Evolutionary conservation across 2,113 vertebrate species (phyloP).

Genomic region (Melanerpes formicivorus): DNA sequence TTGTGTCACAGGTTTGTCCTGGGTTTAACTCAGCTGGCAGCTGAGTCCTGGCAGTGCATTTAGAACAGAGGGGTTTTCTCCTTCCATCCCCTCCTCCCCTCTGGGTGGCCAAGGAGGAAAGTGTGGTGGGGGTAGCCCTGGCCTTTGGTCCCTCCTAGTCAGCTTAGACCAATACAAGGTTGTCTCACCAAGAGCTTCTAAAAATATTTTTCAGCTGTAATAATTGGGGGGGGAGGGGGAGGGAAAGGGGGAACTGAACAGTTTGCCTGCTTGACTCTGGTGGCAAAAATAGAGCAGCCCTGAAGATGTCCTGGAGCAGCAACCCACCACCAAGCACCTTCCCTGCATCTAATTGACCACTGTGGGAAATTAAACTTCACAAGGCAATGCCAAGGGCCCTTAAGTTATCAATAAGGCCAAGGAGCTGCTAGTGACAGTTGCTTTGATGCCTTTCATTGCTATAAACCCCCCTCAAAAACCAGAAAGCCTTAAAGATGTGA

Average conservation of each 20-base stretch:
- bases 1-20: neutral
- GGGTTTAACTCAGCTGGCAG: too few species aligned
- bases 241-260: neutral
- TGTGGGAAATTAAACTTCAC: constrained; percentile 73
- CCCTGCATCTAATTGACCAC: constrained; percentile 59
- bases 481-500: neutral
- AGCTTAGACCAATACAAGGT: too few species aligned
- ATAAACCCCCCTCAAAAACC: neutral
- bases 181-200: neutral
- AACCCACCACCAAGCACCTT: neutral
- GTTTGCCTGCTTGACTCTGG: neutral
- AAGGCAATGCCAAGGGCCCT: constrained; percentile 29
- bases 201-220: neutral
- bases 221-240: neutral
- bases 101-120: too few species aligned
- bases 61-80: too few species aligned
- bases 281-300: constrained; percentile 6
- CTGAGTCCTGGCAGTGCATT: too few species aligned
- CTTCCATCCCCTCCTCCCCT: too few species aligned
- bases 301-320: constrained; percentile 50
- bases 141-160: too few species aligned
- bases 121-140: too few species aligned
- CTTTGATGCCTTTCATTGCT: constrained; percentile 60
- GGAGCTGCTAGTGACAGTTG: constrained; percentile 39
- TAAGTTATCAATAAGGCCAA: constrained; percentile 55